phyloP scores from a whole-genome alignment of 2,797 vertebrate genomes.

The Thripadectes ignobilis region DNA sequence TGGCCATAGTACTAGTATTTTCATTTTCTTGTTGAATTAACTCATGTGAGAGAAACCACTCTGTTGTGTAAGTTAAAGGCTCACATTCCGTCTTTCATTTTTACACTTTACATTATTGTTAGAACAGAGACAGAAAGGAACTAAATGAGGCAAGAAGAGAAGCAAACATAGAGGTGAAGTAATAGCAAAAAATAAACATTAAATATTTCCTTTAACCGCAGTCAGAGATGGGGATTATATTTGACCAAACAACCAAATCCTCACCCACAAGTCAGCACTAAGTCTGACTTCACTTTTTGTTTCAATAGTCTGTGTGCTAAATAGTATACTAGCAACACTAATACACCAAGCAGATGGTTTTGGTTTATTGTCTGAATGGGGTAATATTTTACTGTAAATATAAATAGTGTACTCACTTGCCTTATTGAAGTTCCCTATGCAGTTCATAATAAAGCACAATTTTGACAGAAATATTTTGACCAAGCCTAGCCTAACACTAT shows the following conservation, averaged over 20 bases:
- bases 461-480: neutral
- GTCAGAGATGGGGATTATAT: neutral
- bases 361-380: neutral
- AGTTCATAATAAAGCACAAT: neutral
- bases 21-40: neutral
- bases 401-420: neutral
- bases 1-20: neutral
- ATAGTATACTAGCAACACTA: neutral
- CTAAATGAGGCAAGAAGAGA: neutral
- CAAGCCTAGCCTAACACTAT: neutral
- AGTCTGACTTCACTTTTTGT: neutral
- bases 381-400: neutral
- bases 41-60: neutral
- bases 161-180: neutral
- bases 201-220: neutral
- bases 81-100: neutral
- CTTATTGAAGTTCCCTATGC: neutral
- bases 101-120: neutral
- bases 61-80: neutral
- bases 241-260: neutral
- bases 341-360: neutral
- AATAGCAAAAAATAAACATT: neutral
- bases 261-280: neutral
- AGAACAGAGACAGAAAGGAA: neutral
- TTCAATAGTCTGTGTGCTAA: neutral